Conservation (phyloP, 2,113 vertebrate genomes). For the Ophthalmolycus amberensis region DNA sequence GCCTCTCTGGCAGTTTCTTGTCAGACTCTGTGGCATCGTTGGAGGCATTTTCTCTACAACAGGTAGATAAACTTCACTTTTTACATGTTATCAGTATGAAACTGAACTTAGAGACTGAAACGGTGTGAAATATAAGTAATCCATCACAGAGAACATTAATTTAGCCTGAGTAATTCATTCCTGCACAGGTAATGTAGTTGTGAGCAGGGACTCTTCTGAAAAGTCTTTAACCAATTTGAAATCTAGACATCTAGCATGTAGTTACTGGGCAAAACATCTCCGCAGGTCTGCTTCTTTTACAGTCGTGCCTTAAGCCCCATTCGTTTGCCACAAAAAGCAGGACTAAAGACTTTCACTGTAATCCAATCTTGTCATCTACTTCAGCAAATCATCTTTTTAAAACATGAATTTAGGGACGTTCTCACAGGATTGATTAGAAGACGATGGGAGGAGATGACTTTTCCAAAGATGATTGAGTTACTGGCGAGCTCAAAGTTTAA, state of each 20-base stretch:
- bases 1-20: conserved; percentile 97
- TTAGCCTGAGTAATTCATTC: neutral
- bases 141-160: neutral
- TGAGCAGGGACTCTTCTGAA: neutral
- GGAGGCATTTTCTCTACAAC: conserved; percentile 99
- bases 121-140: neutral
- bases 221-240: neutral
- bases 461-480: neutral
- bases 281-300: neutral
- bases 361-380: neutral
- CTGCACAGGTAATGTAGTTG: neutral
- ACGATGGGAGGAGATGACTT: neutral
- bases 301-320: neutral
- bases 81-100: neutral
- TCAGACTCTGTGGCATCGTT: conserved; percentile 96
- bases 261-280: neutral
- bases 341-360: neutral
- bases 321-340: neutral
- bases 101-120: neutral
- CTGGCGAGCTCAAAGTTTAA: neutral
- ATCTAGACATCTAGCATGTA: neutral
- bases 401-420: neutral
- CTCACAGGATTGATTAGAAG: neutral
- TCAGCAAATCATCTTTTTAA: neutral
- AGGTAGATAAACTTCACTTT: conserved; percentile 73